Evolutionary conservation across 2,113 vertebrate species (phyloP).

Genomic region (Pelecanus crispus): DNA sequence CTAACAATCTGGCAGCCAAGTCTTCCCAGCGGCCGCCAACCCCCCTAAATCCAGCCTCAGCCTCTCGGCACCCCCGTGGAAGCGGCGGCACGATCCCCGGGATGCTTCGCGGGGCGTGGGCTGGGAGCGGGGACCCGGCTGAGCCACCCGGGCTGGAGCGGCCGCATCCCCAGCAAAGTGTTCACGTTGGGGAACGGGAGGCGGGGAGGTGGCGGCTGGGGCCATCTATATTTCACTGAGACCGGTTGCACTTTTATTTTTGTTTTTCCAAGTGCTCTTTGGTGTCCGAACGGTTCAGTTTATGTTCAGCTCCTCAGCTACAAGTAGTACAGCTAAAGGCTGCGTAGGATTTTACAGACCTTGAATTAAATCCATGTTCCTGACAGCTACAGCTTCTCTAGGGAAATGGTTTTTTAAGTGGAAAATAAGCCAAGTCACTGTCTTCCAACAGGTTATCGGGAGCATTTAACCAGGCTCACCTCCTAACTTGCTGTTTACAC

Average conservation of each 20-base stretch:
- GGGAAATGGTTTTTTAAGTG: background rate
- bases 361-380: background rate
- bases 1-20: background rate
- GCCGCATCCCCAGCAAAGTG: background rate
- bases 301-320: background rate
- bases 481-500: background rate
- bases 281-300: background rate
- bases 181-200: background rate
- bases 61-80: background rate
- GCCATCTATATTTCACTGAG: background rate
- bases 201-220: background rate
- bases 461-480: background rate
- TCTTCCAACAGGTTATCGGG: slow-evolving; percentile 10
- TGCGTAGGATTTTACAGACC: background rate
- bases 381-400: background rate
- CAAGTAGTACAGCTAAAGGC: background rate
- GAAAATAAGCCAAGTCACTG: slow-evolving; percentile 9
- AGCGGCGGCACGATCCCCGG: accelerated
- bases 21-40: background rate
- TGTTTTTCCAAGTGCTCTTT: background rate
- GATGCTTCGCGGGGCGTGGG: background rate
- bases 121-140: background rate
- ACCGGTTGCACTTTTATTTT: background rate
- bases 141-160: background rate
- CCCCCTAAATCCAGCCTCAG: background rate